Base-by-base conservation (phyloP, 2,797 vertebrate genomes). In the Lutjanus campechanus region DNA sequence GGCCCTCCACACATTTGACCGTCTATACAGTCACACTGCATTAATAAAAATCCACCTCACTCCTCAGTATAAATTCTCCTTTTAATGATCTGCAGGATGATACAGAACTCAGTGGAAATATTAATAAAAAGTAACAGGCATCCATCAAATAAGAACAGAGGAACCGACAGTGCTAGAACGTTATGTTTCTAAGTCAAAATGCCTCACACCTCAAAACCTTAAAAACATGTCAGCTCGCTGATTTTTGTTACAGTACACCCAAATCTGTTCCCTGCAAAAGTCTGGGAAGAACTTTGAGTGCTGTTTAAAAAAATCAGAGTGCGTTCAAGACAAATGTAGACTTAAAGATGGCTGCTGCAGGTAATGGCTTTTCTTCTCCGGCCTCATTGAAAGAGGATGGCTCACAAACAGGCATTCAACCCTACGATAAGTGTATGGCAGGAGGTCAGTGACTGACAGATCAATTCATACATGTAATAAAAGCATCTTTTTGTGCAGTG, bases 61-160 rank as follows among this genome's bases (percentile, higher is more conserved):
- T 15, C 36, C 7, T 62, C 36, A 19, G 36, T 70, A 75, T 7
- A 85, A 81, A 84, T 79, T n/a, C 19, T 77, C 59, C 8, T 76
- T 88, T 88, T 84, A 85, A 80, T 87, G 15, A 73, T 74, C 73
- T 74, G n/a, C 55, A 70, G 54, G 68, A 69, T 72, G 59, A 71
- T 59, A 77, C 74, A 73, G 29, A 79, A 60, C 19, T 81, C 36
- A 69, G n/a, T 41, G 53, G 51, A 58, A 73, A 77, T 53, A 66
- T 69, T 19, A 51, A 43, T 59, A 22, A 58, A 76, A 77, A 69
- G 20, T 29, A 68, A 73, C 15, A 68, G 43, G 22, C 19, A 68
- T 50, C 43, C 50, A 77, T 73, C 40, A 25, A 50, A 81, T 63
- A 16, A 54, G 11, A 54, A 77, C 41, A 65, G 13, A 77, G 1